Evolutionary conservation across 2,797 vertebrate genomes (phyloP).

Genomic region (Luscinia luscinia): DNA sequence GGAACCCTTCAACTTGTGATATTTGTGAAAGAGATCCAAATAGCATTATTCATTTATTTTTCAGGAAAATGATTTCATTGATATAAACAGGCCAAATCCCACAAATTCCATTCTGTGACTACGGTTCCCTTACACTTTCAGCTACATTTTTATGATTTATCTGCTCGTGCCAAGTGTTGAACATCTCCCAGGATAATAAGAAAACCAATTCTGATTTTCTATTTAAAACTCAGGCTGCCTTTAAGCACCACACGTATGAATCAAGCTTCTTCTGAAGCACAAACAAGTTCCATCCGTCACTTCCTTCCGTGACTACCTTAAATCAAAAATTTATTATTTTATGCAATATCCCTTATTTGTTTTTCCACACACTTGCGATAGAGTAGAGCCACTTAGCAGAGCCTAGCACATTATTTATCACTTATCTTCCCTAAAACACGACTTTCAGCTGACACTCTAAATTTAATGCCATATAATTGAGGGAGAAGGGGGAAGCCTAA

Average conservation of each 20-base stretch:
- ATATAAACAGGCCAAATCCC: conserved; percentile 35
- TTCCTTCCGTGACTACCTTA: not conserved
- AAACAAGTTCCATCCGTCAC: not conserved
- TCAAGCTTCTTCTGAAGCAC: conserved; percentile 8
- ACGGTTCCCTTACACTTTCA: not conserved
- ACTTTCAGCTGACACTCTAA: conserved; percentile 13
- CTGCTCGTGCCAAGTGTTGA: conserved; percentile 13
- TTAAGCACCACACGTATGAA: not conserved
- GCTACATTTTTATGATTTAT: conserved; percentile 32
- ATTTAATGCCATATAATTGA: conserved; percentile 17
- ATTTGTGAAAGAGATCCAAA: conserved; percentile 61
- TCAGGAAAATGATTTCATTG: conserved; percentile 46
- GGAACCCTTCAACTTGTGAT: conserved; percentile 43
- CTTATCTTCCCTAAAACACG: not conserved
- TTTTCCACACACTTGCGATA: not conserved
- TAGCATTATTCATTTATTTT: conserved; percentile 69
- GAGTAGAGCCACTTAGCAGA: conserved; percentile 21
- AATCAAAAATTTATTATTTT: conserved; percentile 36
- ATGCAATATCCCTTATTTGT: conserved; percentile 37
- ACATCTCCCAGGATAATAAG: conserved; percentile 39
- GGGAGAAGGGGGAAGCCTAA: not conserved
- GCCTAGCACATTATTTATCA: conserved; percentile 18
- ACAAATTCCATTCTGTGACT: not conserved
- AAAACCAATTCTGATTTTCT: conserved; percentile 40
- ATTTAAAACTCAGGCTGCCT: conserved; percentile 36